These are phyloP conservation scores for Megatriorchis doriae DNA, from an alignment of 2,113 vertebrate species.

Conservation along the genomic window DNA sequence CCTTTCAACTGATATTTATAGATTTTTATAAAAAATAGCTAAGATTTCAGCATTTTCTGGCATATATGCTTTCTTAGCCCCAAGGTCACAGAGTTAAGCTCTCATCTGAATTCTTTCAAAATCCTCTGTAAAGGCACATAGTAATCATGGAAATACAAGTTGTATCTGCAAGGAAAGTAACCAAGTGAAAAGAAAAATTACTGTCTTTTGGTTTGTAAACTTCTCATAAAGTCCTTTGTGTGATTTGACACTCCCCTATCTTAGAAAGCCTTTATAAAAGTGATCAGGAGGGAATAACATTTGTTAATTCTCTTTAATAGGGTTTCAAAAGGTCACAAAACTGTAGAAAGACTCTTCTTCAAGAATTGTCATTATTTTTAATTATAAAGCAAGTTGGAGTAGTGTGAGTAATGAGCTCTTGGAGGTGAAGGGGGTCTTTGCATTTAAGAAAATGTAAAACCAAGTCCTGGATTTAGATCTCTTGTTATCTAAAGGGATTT, in stretches of 20 bases:
- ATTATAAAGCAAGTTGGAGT: constrained; percentile 13
- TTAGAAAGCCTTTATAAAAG: neutral
- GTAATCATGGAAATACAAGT: neutral
- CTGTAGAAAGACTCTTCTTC: neutral
- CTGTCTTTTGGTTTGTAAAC: neutral
- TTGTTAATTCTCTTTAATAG: constrained; percentile 22
- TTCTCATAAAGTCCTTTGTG: neutral
- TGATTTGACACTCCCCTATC: neutral
- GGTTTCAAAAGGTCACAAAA: constrained; percentile 23
- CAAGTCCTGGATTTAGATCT: neutral
- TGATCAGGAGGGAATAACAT: neutral
- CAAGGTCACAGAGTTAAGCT: neutral
- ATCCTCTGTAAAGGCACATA: neutral
- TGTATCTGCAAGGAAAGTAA: neutral
- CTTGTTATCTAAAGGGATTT: neutral
- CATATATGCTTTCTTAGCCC: neutral
- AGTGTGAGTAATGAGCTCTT: neutral
- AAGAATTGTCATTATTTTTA: neutral
- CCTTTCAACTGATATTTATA: constrained; percentile 53
- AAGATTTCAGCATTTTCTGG: constrained; percentile 9
- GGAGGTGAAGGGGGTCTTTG: neutral
- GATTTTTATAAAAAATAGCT: constrained; percentile 34
- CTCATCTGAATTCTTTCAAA: neutral
- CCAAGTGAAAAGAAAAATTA: neutral
- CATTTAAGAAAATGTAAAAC: constrained; percentile 20